Evolutionary conservation across 2,888 invertebrate species (phyloP).

Genomic region (Agrotis ipsilon): DNA sequence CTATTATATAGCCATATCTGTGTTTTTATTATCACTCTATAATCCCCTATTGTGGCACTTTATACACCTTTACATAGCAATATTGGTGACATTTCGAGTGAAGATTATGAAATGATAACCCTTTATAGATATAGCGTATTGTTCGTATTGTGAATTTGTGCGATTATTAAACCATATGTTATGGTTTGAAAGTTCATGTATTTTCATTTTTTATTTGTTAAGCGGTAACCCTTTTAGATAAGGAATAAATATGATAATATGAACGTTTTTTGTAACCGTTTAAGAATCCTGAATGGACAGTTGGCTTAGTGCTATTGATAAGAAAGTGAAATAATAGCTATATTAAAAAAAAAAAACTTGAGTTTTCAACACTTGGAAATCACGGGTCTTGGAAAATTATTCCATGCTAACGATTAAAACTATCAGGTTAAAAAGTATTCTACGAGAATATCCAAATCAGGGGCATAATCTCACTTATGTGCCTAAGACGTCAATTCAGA

Average conservation of each 20-base stretch:
- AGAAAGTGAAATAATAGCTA: no score
- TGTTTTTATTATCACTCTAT: slow-evolving; percentile 36
- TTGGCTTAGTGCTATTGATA: no score
- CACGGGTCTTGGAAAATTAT: no score
- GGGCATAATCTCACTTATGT: no score
- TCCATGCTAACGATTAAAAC: no score
- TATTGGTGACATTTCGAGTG: slow-evolving; percentile 37
- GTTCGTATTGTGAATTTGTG: slow-evolving; percentile 25
- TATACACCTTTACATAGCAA: slow-evolving; percentile 46
- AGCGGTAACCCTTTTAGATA: neutral
- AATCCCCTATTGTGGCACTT: slow-evolving; percentile 48
- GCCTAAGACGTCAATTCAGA: no score
- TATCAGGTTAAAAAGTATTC: no score
- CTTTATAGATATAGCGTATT: slow-evolving; percentile 3
- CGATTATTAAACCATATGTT: neutral
- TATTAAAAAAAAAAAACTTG: no score
- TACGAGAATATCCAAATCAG: no score
- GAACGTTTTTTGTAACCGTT: no score
- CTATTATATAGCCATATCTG: slow-evolving; percentile 31
- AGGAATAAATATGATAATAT: neutral
- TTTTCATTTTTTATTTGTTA: neutral
- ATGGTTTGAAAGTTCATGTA: neutral
- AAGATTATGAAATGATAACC: slow-evolving; percentile 33
- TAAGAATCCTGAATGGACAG: no score
- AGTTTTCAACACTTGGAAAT: no score